A percentile compares a stretch with the other conserved stretches of the same genome.
Conservation (phyloP, 2,888 invertebrate genomes). For the Saturnia japonica region DNA sequence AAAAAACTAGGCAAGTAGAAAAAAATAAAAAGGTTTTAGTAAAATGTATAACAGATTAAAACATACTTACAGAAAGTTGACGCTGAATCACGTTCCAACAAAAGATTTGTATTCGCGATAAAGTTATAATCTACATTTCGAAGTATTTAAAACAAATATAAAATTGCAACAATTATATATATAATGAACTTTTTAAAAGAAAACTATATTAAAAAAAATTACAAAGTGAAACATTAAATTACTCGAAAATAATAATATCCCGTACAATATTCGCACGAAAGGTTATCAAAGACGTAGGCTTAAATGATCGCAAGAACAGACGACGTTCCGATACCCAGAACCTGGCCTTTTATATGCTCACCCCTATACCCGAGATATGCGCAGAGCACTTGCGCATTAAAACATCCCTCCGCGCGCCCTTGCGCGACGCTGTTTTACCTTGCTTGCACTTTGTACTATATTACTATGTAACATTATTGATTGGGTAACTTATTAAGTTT, state of each 20-base stretch:
- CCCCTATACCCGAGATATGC: slow-evolving; percentile 32
- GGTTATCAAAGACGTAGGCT: slow-evolving; percentile 10
- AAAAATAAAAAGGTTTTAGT: not conserved
- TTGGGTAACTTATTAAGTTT: not conserved
- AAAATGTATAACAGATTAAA: slow-evolving; percentile 2
- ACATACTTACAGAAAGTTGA: slow-evolving; percentile 4
- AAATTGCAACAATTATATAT: not conserved
- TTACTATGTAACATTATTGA: not conserved
- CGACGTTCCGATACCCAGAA: slow-evolving; percentile 27
- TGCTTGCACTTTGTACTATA: not conserved
- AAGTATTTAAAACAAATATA: not conserved
- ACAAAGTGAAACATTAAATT: not conserved
- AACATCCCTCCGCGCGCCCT: slow-evolving; percentile 26
- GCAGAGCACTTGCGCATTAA: slow-evolving; percentile 52
- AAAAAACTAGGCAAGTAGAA: not conserved
- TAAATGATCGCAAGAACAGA: slow-evolving; percentile 1
- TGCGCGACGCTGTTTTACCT: slow-evolving; percentile 9
- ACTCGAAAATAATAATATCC: not conserved
- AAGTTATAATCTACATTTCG: not conserved
- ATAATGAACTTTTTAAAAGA: not conserved
- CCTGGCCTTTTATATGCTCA: slow-evolving; percentile 35
- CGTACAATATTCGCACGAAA: not conserved
- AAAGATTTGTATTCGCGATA: not conserved
- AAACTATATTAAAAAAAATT: not conserved
- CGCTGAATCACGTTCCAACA: not conserved